Percentiles rank a stretch among this genome's conserved stretches.
Evolutionary conservation across 2,113 vertebrate species (phyloP).

Genomic region (Xenus cinereus): DNA sequence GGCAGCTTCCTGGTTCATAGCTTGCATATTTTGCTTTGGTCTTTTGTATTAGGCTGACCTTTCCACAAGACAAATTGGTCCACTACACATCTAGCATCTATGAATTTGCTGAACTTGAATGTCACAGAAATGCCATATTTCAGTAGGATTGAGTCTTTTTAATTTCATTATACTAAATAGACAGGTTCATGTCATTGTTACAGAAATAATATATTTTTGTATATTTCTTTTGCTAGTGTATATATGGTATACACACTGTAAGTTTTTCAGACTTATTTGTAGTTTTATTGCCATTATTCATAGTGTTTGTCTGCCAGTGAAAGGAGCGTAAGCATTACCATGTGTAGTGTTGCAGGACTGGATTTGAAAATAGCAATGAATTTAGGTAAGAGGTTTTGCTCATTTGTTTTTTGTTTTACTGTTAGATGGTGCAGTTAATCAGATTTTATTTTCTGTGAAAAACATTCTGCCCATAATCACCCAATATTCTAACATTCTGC

Average conservation of each 20-base stretch:
- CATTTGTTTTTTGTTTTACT: background rate
- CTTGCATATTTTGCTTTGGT: background rate
- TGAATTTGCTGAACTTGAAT: background rate
- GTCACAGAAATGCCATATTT: background rate
- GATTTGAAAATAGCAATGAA: background rate
- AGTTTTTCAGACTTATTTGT: background rate
- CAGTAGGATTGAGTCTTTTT: background rate
- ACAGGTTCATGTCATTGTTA: background rate
- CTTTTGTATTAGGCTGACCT: background rate
- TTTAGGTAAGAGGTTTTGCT: background rate
- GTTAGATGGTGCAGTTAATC: background rate
- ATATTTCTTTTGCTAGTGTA: background rate
- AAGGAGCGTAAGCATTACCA: background rate
- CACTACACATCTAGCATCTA: background rate
- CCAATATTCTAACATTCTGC: background rate
- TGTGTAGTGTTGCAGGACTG: background rate
- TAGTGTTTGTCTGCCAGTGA: background rate
- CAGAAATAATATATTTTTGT: background rate
- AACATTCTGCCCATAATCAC: background rate
- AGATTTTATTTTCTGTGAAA: background rate
- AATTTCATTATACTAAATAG: background rate
- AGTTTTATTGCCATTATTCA: background rate
- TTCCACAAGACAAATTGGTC: background rate
- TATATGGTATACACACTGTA: accelerated
- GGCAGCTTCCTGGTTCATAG: background rate